These are phyloP conservation scores for Trissoscelio sp. DNA, from an alignment of 2,888 invertebrate species.

Conservation along the genomic window DNA sequence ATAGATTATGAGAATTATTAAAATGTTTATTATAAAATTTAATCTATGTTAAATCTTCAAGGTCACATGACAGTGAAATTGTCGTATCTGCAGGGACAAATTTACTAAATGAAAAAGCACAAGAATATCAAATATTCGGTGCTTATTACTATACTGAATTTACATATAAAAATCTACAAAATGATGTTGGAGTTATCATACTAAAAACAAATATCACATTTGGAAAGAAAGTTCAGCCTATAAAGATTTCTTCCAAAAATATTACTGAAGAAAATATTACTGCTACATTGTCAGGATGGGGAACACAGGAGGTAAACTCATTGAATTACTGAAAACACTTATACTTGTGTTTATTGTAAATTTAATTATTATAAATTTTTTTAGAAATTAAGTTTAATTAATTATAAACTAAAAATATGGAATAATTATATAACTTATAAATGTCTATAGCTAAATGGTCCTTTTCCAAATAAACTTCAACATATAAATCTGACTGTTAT, in stretches of 20 bases:
- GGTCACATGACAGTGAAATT: slow-evolving; percentile 9
- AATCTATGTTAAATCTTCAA: too few relatives aligned
- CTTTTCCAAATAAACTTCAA: slow-evolving; percentile 74
- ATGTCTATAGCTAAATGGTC: slow-evolving; percentile 1
- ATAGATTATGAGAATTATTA: too few relatives aligned
- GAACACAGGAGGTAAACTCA: slow-evolving; percentile 70
- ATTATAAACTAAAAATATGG: too few relatives aligned
- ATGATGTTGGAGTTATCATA: slow-evolving; percentile 77
- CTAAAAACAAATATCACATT: slow-evolving; percentile 71
- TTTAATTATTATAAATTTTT: too few relatives aligned
- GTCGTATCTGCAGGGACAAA: slow-evolving; percentile 67
- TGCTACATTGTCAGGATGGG: slow-evolving; percentile 77
- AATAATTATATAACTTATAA: too few relatives aligned
- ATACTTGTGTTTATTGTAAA: too few relatives aligned
- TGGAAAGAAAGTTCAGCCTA: slow-evolving; percentile 71
- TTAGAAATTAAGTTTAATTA: too few relatives aligned
- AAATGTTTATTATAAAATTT: too few relatives aligned
- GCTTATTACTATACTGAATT: slow-evolving; percentile 66
- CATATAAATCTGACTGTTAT: slow-evolving; percentile 59
- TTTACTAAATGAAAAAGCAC: slow-evolving; percentile 60
- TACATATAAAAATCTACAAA: slow-evolving; percentile 4
- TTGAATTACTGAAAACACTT: too few relatives aligned
- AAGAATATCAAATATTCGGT: slow-evolving; percentile 35
- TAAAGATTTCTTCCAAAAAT: slow-evolving; percentile 69
- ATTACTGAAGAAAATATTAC: slow-evolving; percentile 53